Percentiles rank a stretch among this genome's conserved stretches.
Conservation (phyloP, 2,888 invertebrate genomes). For the Rotaria magnacalcarata region DNA sequence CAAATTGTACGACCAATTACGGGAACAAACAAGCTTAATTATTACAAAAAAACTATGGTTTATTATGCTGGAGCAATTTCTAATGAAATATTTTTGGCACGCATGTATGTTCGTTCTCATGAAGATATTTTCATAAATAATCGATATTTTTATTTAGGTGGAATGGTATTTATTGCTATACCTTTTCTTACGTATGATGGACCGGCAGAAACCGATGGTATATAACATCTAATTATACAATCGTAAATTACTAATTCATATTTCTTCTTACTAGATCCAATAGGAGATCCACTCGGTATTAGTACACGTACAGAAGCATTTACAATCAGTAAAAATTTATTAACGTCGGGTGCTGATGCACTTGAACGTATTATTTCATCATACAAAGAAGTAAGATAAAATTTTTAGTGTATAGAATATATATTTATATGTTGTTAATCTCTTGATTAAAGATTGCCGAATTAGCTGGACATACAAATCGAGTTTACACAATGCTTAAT, state of each 20-base stretch:
- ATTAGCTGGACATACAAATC: slow-evolving; percentile 85
- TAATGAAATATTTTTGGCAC: slow-evolving; percentile 99
- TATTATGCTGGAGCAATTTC: slow-evolving; percentile 89
- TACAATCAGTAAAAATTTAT: slow-evolving; percentile 86
- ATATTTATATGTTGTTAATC: not conserved
- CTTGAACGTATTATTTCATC: slow-evolving; percentile 93
- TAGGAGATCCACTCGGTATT: slow-evolving; percentile 20
- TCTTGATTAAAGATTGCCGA: slow-evolving; percentile 63
- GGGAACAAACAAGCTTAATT: slow-evolving; percentile 78
- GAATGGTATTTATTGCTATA: not conserved
- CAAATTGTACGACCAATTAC: slow-evolving; percentile 71
- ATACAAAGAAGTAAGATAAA: slow-evolving; percentile 71
- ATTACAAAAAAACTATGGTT: slow-evolving; percentile 89
- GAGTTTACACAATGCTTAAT: slow-evolving; percentile 87
- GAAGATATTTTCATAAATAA: not conserved
- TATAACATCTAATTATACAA: not conserved
- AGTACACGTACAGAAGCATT: slow-evolving; percentile 77
- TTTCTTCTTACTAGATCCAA: not conserved
- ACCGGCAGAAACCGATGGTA: not conserved
- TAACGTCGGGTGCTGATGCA: slow-evolving; percentile 88
- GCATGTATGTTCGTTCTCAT: slow-evolving; percentile 69
- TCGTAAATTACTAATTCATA: not conserved
- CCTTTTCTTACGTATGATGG: slow-evolving; percentile 19
- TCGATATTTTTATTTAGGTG: not conserved
- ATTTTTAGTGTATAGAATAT: not conserved